Conservation (phyloP, 2,888 invertebrate species). For the Ceraclea dissimilis region DNA sequence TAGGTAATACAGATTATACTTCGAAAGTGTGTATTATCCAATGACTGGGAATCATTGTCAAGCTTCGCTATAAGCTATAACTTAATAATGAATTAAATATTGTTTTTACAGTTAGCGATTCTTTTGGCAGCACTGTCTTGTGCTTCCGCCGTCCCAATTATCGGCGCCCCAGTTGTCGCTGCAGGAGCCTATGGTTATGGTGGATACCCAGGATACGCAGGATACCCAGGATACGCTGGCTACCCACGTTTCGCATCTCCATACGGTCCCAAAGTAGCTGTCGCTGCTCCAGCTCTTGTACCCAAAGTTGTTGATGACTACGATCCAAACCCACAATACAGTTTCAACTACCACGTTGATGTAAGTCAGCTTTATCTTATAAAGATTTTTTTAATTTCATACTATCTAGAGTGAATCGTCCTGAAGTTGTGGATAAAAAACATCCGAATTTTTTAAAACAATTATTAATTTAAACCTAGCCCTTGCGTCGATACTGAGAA, state of each 20-base stretch:
- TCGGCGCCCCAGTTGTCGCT: conserved; percentile 24
- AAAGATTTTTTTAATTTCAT: too few relatives aligned
- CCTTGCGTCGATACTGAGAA: too few relatives aligned
- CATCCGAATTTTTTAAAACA: too few relatives aligned
- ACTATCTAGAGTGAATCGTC: too few relatives aligned
- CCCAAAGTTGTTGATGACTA: conserved; percentile 30
- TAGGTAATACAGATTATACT: too few relatives aligned
- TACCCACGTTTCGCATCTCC: conserved; percentile 33
- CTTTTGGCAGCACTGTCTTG: conserved; percentile 25
- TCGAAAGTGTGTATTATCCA: too few relatives aligned
- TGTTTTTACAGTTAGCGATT: conserved; percentile 26
- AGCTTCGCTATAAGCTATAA: too few relatives aligned
- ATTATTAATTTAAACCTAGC: too few relatives aligned
- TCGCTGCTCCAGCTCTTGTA: conserved; percentile 29
- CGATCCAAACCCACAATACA: conserved; percentile 26
- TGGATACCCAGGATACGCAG: conserved; percentile 29
- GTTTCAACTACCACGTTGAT: conserved; percentile 24
- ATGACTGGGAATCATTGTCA: too few relatives aligned
- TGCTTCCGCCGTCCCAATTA: conserved; percentile 24
- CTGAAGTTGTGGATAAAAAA: too few relatives aligned
- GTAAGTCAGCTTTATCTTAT: too few relatives aligned
- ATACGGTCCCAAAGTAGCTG: conserved; percentile 27
- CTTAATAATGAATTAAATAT: too few relatives aligned
- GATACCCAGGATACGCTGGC: conserved; percentile 30
- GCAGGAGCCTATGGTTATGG: conserved; percentile 28